phyloP scores from a whole-genome alignment of 2,888 invertebrate species.

The Agrotis puta region DNA sequence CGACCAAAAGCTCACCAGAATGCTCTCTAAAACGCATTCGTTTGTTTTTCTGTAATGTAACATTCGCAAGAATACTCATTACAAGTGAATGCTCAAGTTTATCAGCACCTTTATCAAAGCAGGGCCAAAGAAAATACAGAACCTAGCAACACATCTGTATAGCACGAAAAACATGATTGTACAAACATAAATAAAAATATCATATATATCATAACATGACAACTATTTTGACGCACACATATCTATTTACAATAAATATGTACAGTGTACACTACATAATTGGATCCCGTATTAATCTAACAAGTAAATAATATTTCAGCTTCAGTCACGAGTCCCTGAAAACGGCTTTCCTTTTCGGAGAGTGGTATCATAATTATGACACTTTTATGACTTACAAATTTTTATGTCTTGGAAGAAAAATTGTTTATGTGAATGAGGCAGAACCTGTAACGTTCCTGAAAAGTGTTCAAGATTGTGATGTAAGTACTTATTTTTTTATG shows the following conservation, averaged over 20 bases:
- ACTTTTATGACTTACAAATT: slow-evolving; percentile 82
- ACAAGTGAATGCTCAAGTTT: no score
- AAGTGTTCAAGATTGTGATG: slow-evolving; percentile 72
- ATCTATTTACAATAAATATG: slow-evolving; percentile 23
- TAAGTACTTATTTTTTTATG: slow-evolving; percentile 52
- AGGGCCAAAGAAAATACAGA: background rate
- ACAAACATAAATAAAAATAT: background rate
- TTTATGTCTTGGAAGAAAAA: slow-evolving; percentile 76
- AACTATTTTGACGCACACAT: slow-evolving; percentile 1
- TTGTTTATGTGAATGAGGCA: slow-evolving; percentile 73
- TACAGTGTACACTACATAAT: slow-evolving; percentile 36
- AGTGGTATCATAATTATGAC: slow-evolving; percentile 84
- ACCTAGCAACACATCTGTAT: background rate
- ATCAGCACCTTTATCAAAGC: background rate
- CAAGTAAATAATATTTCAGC: slow-evolving; percentile 66
- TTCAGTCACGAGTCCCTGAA: slow-evolving; percentile 74
- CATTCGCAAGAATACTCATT: no score
- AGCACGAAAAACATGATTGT: background rate
- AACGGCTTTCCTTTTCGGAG: slow-evolving; percentile 76
- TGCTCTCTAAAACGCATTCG: no score
- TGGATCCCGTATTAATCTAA: slow-evolving; percentile 27
- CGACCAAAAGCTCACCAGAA: no score
- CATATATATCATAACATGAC: background rate
- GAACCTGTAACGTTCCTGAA: slow-evolving; percentile 67
- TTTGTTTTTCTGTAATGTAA: no score